Base-by-base conservation (phyloP, 2,797 vertebrate genomes). In the Diglossa cyanea region DNA sequence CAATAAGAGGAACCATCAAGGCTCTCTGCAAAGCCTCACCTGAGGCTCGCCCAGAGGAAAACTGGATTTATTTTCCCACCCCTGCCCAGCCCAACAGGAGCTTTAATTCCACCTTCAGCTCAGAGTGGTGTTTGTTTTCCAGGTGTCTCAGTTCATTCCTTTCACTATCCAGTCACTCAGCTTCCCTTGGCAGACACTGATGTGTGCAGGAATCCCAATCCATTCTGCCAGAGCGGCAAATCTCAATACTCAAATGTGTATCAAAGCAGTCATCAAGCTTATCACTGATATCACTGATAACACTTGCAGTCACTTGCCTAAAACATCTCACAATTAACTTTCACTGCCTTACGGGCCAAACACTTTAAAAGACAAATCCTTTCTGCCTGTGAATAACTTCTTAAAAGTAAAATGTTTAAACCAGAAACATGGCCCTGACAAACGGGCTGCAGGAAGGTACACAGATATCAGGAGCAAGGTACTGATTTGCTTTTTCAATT, bases 261-360 rank as follows among this genome's bases (percentile, higher is more conserved):
- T 31, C 39, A 60, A 61, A 67, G 68, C 33, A 62, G 28, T 8
- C 14, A 26, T 7, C 8, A 5, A 35, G 39, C 10, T 68, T 14
- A 50, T 42, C 42, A 21, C 1, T 28, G 37, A 3, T 5, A 55
- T 0, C 1, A 1, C 35, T 42, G 40, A 24, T 31, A 80, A 50
- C 2, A 44, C n/a, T 5, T 31, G 30, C 24, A 14, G 39, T 28
- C 15, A 13, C 40, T 28, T 35, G 26, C 45, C 50, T 76, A 35
- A 35, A 84, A n/a, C 23, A 58, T 4, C 51, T 39, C 63, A 45
- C 51, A 82, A 53, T 67, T 54, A 51, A 33, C 40, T 76, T 62
- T 6, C 63, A 28, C 21, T 19, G 4, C 20, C 55, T 74, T 21
- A 39, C 12, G 75, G 58, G 15, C 28, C 3, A 2, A 72, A n/a